These are phyloP conservation scores for Volucella inanis DNA, from an alignment of 2,888 invertebrate genomes.

Conservation along the genomic window DNA sequence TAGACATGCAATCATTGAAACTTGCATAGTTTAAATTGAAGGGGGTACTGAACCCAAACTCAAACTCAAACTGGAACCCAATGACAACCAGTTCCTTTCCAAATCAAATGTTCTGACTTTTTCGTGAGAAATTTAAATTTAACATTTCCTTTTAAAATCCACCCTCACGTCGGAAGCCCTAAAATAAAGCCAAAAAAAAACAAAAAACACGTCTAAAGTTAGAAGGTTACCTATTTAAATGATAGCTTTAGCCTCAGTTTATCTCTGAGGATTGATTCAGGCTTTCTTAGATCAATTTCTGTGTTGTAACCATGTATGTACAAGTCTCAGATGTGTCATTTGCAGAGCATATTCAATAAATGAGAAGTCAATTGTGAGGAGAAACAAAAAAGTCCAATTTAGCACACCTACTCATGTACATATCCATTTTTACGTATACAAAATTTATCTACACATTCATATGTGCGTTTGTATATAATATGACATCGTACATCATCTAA, in stretches of 20 bases:
- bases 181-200: not conserved
- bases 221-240: constrained; percentile 32
- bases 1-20: constrained; percentile 54
- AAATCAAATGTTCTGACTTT: constrained; percentile 33
- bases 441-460: not conserved
- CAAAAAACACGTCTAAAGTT: constrained; percentile 1
- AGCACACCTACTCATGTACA: not conserved
- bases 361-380: constrained; percentile 35
- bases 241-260: constrained; percentile 32
- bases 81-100: no score
- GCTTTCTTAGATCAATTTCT: not conserved
- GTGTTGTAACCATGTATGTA: constrained; percentile 4
- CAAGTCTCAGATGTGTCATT: constrained; percentile 62
- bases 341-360: constrained; percentile 40
- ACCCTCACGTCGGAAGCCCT: not conserved
- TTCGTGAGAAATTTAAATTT: constrained; percentile 41
- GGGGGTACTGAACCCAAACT: no score
- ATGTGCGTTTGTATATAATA: not conserved
- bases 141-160: constrained; percentile 1
- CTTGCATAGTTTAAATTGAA: constrained; percentile 8
- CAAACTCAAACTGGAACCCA: no score
- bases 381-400: constrained; percentile 51
- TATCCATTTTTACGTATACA: no score
- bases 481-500: constrained; percentile 40
- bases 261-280: constrained; percentile 25